Conservation (phyloP, 1,140 invertebrate genomes). For the Procambarus clarkii region DNA sequence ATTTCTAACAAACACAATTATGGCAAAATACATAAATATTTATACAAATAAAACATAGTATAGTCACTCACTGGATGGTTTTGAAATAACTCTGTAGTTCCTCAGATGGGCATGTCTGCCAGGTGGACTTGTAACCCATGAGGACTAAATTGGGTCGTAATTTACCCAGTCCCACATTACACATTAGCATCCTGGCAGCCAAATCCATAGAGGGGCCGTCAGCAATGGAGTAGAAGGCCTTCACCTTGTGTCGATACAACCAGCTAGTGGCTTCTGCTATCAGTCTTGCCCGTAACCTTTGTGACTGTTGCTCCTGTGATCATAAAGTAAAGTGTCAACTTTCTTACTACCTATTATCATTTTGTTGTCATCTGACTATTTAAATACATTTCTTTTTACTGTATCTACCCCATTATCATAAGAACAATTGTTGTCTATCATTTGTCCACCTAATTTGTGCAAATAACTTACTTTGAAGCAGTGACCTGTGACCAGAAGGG, state of each 20-base stretch:
- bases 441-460: no score
- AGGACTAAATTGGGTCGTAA: slow-evolving; percentile 91
- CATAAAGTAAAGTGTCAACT: no score
- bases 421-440: no score
- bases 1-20: no score
- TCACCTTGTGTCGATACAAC: slow-evolving; percentile 77
- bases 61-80: slow-evolving; percentile 76
- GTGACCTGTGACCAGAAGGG: slow-evolving; percentile 79
- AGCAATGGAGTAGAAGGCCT: slow-evolving; percentile 78
- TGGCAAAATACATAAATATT: no score
- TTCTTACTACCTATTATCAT: no score
- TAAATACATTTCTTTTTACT: no score
- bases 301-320: slow-evolving; percentile 73
- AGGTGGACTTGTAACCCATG: slow-evolving; percentile 80
- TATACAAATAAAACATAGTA: no score
- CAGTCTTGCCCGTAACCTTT: slow-evolving; percentile 77
- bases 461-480: slow-evolving; percentile 76
- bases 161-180: slow-evolving; percentile 90
- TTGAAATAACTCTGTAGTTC: slow-evolving; percentile 77
- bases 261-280: slow-evolving; percentile 77
- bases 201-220: slow-evolving; percentile 76
- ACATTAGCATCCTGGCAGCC: slow-evolving; percentile 79
- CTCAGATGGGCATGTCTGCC: slow-evolving; percentile 74
- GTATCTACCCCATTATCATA: no score
- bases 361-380: no score